Evolutionary conservation across 2,797 vertebrate genomes (phyloP).

Genomic region (Orientallactaga sibirica): DNA sequence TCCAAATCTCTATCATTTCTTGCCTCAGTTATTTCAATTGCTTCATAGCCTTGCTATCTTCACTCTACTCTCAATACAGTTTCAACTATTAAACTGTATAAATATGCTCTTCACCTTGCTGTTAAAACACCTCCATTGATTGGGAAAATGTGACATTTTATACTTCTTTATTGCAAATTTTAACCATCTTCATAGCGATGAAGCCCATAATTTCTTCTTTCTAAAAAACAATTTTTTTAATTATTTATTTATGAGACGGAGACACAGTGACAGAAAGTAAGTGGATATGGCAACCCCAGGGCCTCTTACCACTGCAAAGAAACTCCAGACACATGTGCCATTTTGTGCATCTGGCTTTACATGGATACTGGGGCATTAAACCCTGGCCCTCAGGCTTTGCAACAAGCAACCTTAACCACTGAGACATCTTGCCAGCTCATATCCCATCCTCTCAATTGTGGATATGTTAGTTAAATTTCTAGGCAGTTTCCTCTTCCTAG

Average conservation of each 20-base stretch:
- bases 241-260: too few relatives aligned
- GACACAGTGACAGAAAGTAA: too few relatives aligned
- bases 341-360: too few relatives aligned
- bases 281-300: too few relatives aligned
- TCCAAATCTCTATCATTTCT: neutral
- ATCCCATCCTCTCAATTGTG: neutral
- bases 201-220: neutral
- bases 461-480: neutral
- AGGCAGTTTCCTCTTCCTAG: neutral
- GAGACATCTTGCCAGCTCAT: too few relatives aligned
- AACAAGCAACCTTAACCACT: too few relatives aligned
- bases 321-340: too few relatives aligned
- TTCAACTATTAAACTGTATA: neutral
- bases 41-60: neutral
- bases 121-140: neutral
- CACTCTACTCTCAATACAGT: neutral
- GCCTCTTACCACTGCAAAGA: too few relatives aligned
- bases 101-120: neutral
- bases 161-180: neutral
- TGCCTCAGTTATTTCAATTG: neutral
- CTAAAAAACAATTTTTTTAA: too few relatives aligned
- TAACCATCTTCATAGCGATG: neutral
- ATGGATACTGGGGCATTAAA: too few relatives aligned
- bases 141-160: neutral
- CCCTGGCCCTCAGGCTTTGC: too few relatives aligned